phyloP scores from a whole-genome alignment of 2,113 vertebrate genomes.

The Uria lomvia region DNA sequence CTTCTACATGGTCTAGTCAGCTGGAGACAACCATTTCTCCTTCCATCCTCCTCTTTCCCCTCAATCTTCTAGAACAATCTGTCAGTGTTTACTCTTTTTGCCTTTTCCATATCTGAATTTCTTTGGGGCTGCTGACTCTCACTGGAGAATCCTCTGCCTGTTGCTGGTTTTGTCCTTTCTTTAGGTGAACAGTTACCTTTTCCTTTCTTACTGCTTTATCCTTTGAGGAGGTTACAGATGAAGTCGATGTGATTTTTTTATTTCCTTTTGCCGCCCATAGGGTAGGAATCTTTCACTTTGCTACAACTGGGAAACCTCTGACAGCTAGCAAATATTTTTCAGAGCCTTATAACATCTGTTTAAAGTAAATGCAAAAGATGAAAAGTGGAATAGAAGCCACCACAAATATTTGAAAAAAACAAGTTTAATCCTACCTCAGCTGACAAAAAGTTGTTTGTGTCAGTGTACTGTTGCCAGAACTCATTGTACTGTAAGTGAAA shows the following conservation, averaged over 20 bases:
- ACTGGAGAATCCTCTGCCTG: not conserved
- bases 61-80: not conserved
- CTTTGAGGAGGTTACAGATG: not conserved
- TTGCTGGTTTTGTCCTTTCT: not conserved
- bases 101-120: not conserved
- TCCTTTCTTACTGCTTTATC: not conserved
- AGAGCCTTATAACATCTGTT: not conserved
- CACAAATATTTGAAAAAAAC: not conserved
- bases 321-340: not conserved
- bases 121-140: not conserved
- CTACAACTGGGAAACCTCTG: not conserved
- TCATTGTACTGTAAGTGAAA: not conserved
- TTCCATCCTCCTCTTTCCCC: not conserved
- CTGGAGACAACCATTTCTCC: not conserved
- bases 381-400: not conserved
- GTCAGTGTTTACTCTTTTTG: not conserved
- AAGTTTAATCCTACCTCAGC: not conserved
- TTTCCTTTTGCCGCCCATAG: not conserved
- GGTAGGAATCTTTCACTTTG: not conserved
- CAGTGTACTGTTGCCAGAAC: not conserved
- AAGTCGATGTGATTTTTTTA: not conserved
- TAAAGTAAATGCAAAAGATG: not conserved
- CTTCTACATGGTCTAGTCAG: not conserved
- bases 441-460: not conserved
- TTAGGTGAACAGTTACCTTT: not conserved